Base-by-base conservation (phyloP, 35 echinoderm and acorn worm genomes). In the Ptychodera flava region DNA sequence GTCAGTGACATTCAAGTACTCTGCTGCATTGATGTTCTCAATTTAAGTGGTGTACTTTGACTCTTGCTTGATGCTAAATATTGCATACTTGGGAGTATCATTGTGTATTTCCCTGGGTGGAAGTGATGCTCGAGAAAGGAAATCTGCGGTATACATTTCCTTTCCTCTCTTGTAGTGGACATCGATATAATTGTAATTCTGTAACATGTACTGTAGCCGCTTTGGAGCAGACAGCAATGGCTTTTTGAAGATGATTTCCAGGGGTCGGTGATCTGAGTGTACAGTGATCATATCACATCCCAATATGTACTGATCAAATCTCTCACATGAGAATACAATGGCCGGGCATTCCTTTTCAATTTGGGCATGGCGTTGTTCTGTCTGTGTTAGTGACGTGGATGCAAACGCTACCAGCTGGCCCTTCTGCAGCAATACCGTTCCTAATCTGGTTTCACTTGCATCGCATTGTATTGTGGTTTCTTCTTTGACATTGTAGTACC, bases 71-170 rank as follows among this genome's bases (percentile, higher is more conserved):
- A n/a, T n/a, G n/a, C n/a, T n/a, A n/a, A n/a, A n/a, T n/a, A n/a
- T n/a, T n/a, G n/a, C n/a, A n/a, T n/a, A n/a, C 29, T 1, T 1
- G 6, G 29, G 78, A 31, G 29, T 1, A n/a, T n/a, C n/a, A n/a
- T n/a, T n/a, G n/a, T n/a, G n/a, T n/a, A n/a, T n/a, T n/a, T n/a
- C n/a, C n/a, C n/a, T n/a, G 6, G 78, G 78, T 1, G 32, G 78
- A 15, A 82, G 27, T 15, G 81, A 52, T 37, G 88, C 81, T 85
- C 82, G 76, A 14, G 81, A 84, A 33, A 90, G 35, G 33, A 78
- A 79, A 32, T 90, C 88, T 78, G 88, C 88, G 15, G 85, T 78
- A 78, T 84, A 37, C 88, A 90, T 90, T 78, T 31, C 35, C 28
- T 85, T 85, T 85, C 85, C 85, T 33, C 78, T 77, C 85, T 86